Evolutionary conservation across 2,888 invertebrate species (phyloP), one percentile per base, ranked within the genome.

Genomic region (Nemotelus pantherinus): DNA sequence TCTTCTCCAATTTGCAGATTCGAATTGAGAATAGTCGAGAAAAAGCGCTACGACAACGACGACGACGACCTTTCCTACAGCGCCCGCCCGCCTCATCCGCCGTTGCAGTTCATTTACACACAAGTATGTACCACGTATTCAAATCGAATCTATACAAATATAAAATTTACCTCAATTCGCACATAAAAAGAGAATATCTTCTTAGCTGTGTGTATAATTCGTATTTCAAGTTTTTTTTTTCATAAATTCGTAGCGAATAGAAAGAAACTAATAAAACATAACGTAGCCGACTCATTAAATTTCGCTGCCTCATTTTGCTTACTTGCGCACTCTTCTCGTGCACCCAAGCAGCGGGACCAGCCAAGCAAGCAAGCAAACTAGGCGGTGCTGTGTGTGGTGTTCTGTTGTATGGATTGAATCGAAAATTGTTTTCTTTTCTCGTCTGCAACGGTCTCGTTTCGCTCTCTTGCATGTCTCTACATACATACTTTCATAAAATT

Each of bases 251-350:
- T 65, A 43, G 47, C 25, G 25, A 25, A 25, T 25, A 65, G n/a
- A 47, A 65, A 65, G 47, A 65, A 65, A 65, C 65, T 65, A 65
- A 70, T 53, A 68, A 25, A 53, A 68, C 53, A 68, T 68, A 39
- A 48, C 55, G 70, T 44, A 9, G 41, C 50, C 70, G 53, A 70
- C 70, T 70, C 55, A 70, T 70, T 70, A 68, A 68, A 68, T 68
- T 68, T 68, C 68, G 68, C 68, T 41, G 53, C 68, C 53, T 39
- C 50, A 44, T 48, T 39, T 68, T 48, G 41, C 53, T 50, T 6
- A 47, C 45, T 50, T 39, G 50, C 45, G 68, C 68, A 53, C 48
- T 5, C 63, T 50, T 53, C 53, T 7, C 65, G 25, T 65, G 43
- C 45, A 45, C 47, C 25, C 39, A 65, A n/a, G 5, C 9, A 50